Conservation (phyloP, 2,113 vertebrate species). For the Eublepharis macularius region DNA sequence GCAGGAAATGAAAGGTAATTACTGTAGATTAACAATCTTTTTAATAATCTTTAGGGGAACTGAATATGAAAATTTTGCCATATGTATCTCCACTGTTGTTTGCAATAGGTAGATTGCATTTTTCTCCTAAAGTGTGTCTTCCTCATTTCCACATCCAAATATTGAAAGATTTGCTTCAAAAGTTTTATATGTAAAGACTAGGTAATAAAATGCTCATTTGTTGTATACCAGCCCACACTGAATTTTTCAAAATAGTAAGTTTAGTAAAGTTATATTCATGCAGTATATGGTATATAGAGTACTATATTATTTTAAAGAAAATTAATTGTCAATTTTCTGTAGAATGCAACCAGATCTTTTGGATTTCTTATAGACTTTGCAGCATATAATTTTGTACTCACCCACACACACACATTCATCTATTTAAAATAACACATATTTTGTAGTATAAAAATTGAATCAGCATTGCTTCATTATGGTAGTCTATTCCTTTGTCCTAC, state of each 20-base stretch:
- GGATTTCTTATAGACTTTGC: no score
- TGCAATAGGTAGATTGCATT: not conserved
- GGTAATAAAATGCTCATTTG: no score
- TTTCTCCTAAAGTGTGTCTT: not conserved
- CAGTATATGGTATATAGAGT: not conserved
- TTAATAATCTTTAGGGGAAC: not conserved
- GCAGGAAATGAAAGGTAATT: conserved; percentile 34
- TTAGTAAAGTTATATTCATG: not conserved
- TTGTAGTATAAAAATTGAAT: not conserved
- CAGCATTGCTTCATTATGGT: not conserved
- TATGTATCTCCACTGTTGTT: not conserved
- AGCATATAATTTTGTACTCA: no score
- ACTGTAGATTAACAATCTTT: not conserved
- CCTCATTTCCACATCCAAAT: no score
- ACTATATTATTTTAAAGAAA: not conserved
- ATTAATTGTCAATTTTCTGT: no score
- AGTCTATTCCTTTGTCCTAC: not conserved
- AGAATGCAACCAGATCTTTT: no score
- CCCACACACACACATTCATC: no score
- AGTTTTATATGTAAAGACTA: no score
- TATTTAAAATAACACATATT: no score
- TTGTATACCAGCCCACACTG: no score
- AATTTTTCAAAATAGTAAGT: no score
- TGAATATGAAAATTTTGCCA: not conserved
- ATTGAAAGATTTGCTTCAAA: no score